Evolutionary conservation across 2,888 invertebrate species (phyloP), one percentile per base, ranked within the genome.

Genomic region (Scaptomyza parva): DNA sequence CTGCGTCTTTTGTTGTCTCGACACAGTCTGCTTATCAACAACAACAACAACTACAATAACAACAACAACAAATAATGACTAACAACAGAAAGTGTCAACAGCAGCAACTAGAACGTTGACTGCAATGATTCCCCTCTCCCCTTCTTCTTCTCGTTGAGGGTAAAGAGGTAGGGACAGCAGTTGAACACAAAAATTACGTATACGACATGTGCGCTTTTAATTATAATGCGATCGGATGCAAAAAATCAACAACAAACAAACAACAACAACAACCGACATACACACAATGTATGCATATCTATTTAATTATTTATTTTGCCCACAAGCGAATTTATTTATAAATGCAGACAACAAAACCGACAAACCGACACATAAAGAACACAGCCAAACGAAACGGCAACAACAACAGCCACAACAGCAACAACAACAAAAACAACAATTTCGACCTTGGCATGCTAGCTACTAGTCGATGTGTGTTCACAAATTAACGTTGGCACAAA

Each of bases 1-100:
- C 83, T 81, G 88, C 72, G 70, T 74, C 86, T 87, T 86, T 86
- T 86, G 86, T 88, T 88, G 86, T 88, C 87, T 86, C 88, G 87
- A 80, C 69, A 76, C 78, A 81, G 88, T 87, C 88, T 88, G 83
- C 88, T 85, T 88, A 84, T 86, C 53, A 63, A 67, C 53, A 57
- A 43, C 43, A 58, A 54, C 57, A 62, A 50, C 48, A 63, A 67
- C 53, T 54, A 43, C 43, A 58, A 54, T 54, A 62, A 50, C 48
- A 62, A 50, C 48, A 53, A 53, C 58, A 53, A 22, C 47, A 64
- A 70, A 78, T 72, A 84, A 80, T 70, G 75, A 73, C 81, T 77
- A 81, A 77, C 70, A 75, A 12, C 33, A 48, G 24, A 47, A 84
- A 83, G 66, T 68, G 69, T 71, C 77, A 74, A 68, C 70, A 74